Conservation (phyloP, 1,140 invertebrate species). For the Hylyphantes graminicola region DNA sequence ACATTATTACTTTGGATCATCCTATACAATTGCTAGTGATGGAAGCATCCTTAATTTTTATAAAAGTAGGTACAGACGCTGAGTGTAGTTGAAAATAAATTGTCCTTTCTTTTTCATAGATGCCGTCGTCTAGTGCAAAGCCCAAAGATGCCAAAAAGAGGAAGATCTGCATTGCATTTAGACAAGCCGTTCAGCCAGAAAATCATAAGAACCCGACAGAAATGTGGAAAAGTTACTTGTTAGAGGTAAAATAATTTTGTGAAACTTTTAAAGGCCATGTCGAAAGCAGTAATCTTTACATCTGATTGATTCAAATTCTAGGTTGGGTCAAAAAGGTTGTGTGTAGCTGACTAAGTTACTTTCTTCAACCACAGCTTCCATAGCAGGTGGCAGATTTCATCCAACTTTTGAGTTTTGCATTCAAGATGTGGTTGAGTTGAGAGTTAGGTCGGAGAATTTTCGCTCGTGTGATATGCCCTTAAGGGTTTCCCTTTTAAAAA, state of each 20-base stretch:
- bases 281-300: background rate
- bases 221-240: constrained; percentile 42
- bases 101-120: background rate
- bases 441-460: background rate
- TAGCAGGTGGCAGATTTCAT: no score
- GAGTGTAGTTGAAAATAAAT: no score
- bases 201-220: constrained; percentile 7
- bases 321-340: background rate
- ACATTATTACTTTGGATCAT: no score
- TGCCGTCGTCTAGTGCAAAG: background rate
- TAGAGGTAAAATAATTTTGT: constrained; percentile 12
- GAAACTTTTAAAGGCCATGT: background rate
- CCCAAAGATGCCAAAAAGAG: constrained; percentile 32
- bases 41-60: no score
- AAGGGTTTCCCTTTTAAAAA: background rate
- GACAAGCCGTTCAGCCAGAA: constrained; percentile 20
- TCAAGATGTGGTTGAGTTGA: no score
- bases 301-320: background rate
- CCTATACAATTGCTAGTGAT: background rate
- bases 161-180: constrained; percentile 27
- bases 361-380: no score
- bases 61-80: no score
- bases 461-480: background rate
- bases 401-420: no score
- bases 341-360: no score